phyloP scores from a whole-genome alignment of 35 echinoderm and acorn worm genomes.

The Holothuria glaberrima region DNA sequence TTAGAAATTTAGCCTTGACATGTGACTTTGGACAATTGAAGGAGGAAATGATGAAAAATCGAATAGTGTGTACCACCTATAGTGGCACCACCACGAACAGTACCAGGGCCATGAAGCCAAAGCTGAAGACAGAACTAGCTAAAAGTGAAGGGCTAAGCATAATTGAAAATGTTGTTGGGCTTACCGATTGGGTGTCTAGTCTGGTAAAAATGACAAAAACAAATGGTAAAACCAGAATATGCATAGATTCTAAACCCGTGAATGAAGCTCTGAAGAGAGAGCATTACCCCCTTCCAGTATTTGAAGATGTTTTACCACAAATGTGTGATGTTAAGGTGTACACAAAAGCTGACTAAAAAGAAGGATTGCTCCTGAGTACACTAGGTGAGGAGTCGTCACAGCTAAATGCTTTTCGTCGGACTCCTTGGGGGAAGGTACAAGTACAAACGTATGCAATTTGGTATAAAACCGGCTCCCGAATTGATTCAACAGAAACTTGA shows the following conservation, averaged over 20 bases:
- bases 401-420: not conserved
- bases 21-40: slow-evolving; percentile 70
- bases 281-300: too few relatives aligned
- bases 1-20: slow-evolving; percentile 57
- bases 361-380: slow-evolving; percentile 70
- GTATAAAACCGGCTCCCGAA: slow-evolving; percentile 34
- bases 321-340: slow-evolving; percentile 47
- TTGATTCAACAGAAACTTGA: slow-evolving; percentile 39
- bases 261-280: too few relatives aligned
- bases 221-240: too few relatives aligned
- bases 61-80: slow-evolving; percentile 61
- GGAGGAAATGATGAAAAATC: slow-evolving; percentile 65
- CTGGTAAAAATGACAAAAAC: slow-evolving; percentile 51
- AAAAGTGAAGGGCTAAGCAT: slow-evolving; percentile 16
- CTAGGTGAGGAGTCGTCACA: slow-evolving; percentile 26
- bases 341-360: slow-evolving; percentile 48
- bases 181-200: slow-evolving; percentile 71
- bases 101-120: slow-evolving; percentile 1
- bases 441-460: slow-evolving; percentile 18
- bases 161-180: slow-evolving; percentile 66
- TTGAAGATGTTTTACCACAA: slow-evolving; percentile 65
- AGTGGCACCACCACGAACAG: too few relatives aligned
- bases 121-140: slow-evolving; percentile 58
- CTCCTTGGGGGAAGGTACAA: too few relatives aligned
- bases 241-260: too few relatives aligned